Base-by-base conservation (phyloP, 1,140 invertebrate species). In the Drosophila kepulauana region DNA sequence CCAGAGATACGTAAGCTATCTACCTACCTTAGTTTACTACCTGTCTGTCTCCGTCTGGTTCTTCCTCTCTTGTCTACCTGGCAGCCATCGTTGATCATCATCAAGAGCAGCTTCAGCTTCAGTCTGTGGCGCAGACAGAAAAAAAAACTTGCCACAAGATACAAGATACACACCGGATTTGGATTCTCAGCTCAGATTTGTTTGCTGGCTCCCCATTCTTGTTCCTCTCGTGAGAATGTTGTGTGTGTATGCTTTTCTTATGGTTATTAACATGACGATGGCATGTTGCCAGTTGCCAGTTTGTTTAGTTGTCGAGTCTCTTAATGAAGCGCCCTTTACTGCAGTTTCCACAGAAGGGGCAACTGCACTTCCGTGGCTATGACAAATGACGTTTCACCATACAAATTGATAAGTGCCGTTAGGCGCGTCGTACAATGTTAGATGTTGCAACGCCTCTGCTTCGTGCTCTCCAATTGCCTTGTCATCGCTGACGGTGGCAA, bases 391-490 rank as follows among this genome's bases (percentile, higher is more conserved):
- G 65, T 74, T 77, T 86, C 75, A 74, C 67, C 72, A 71, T 78
- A 82, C 72, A 82, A 86, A 86, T 86, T 86, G 79, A 86, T 86
- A 88, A 82, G 84, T 88, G 78, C 82, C 82, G 84, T 86, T 84
- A 82, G 76, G 49, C 73, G 35, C 74, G 63, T 25, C 20, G 20
- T 25, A 20, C 20, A 20, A 20, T 20, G 20, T 20, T 79, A 59
- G 65, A 66, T 69, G 79, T 78, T 75, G 81, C 80, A 63, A 67
- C 81, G 76, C 76, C 73, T 69, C 64, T 66, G 46, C 49, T 61
- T 67, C 81, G 49, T 64, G 79, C 41, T 20, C n/a, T 43, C 41
- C 41, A 43, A 70, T 81, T 81, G 78, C 78, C 78, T 76, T 85
- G 82, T 85, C 82, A 86, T 75, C 76, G 78, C 52, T 73, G 77